These are phyloP conservation scores for Hirudinaria manillensis DNA, from an alignment of 2,888 invertebrate genomes.

Conservation along the genomic window DNA sequence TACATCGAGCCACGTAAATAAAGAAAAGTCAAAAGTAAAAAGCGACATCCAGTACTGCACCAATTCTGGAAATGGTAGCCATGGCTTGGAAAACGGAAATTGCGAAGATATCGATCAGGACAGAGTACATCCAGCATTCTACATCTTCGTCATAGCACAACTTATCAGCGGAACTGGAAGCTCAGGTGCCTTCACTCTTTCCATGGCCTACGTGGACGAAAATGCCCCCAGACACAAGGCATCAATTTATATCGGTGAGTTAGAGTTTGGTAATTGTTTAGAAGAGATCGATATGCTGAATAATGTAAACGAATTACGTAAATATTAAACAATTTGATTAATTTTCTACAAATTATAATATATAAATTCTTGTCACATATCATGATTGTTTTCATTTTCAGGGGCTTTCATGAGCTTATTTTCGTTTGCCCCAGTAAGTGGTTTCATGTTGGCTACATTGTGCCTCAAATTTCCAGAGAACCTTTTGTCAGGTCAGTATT, in stretches of 20 bases:
- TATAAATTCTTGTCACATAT: neutral
- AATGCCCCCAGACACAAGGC: constrained; percentile 42
- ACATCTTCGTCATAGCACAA: constrained; percentile 34
- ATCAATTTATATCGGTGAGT: constrained; percentile 44
- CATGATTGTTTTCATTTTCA: neutral
- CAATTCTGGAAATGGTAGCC: neutral
- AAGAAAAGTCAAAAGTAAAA: too few species aligned
- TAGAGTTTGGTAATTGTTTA: neutral
- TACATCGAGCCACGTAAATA: neutral
- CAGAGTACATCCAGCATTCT: constrained; percentile 33
- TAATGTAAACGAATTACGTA: too few species aligned
- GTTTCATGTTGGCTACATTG: constrained; percentile 35
- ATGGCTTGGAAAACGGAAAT: neutral
- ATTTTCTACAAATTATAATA: neutral
- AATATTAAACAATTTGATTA: too few species aligned
- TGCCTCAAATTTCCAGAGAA: constrained; percentile 39
- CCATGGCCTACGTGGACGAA: constrained; percentile 46
- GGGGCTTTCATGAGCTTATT: constrained; percentile 36
- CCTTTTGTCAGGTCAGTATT: constrained; percentile 23
- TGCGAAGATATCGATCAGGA: neutral
- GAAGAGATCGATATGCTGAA: too few species aligned
- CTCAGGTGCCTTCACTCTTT: constrained; percentile 42
- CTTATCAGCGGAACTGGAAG: constrained; percentile 36
- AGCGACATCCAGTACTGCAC: neutral
- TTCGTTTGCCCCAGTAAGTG: constrained; percentile 36